phyloP scores from a whole-genome alignment of 53 echinoderm and acorn worm genomes.

The Holothuria scabra region DNA sequence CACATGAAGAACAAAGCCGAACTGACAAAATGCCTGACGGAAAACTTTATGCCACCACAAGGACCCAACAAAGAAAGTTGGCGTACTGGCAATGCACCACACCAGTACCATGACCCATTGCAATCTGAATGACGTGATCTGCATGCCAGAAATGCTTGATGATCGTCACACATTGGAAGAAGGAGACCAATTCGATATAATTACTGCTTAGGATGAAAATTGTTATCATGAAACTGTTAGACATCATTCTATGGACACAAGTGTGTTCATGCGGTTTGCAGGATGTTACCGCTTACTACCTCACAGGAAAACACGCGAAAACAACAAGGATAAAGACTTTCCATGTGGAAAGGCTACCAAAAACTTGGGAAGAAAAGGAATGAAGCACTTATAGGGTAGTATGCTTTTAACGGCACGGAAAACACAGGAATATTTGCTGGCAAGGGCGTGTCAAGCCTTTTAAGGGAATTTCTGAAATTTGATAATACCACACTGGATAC shows the following conservation, averaged over 20 bases:
- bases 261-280: conserved; percentile 9
- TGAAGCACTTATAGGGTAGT: too few species aligned
- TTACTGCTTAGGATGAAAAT: conserved; percentile 26
- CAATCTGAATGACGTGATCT: neutral
- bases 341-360: conserved; percentile 22
- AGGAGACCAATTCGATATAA: too few species aligned
- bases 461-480: conserved; percentile 4
- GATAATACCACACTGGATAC: neutral
- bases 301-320: neutral
- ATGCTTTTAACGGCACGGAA: too few species aligned
- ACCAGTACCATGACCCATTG: conserved; percentile 31
- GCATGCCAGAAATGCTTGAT: too few species aligned
- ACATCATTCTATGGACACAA: conserved; percentile 25
- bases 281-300: conserved; percentile 17
- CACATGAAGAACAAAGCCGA: conserved; percentile 36
- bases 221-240: neutral
- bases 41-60: too few species aligned
- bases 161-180: too few species aligned
- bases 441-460: conserved; percentile 7
- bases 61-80: conserved; percentile 21
- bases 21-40: neutral
- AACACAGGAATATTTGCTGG: conserved; percentile 37
- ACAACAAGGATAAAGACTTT: neutral
- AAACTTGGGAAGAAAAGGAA: neutral
- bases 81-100: conserved; percentile 32